Conservation (phyloP, 2,113 vertebrate genomes). For the Candoia aspera region DNA sequence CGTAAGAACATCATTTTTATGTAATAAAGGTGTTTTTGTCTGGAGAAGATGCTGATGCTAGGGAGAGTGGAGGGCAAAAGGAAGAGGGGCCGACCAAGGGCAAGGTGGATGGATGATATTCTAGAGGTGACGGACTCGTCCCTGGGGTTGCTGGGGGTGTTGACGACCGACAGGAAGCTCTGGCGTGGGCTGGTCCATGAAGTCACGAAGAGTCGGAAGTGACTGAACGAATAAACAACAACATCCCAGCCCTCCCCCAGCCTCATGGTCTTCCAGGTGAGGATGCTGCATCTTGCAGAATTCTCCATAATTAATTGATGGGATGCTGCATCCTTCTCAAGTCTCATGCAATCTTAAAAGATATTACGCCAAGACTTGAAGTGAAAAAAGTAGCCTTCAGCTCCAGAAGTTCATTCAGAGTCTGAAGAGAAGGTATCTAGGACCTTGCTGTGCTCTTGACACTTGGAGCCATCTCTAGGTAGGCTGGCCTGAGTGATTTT, state of each 20-base stretch:
- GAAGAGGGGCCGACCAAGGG: too few relatives aligned
- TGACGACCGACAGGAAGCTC: too few relatives aligned
- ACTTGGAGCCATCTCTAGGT: not conserved
- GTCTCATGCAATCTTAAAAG: not conserved
- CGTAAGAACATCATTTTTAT: not conserved
- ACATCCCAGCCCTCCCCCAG: not conserved
- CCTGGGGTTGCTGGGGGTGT: too few relatives aligned
- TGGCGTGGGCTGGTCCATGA: too few relatives aligned
- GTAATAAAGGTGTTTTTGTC: not conserved
- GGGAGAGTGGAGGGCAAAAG: too few relatives aligned
- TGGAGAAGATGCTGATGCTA: too few relatives aligned
- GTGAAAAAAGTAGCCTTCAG: not conserved
- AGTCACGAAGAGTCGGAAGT: too few relatives aligned
- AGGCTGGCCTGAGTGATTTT: not conserved
- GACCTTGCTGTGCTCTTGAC: not conserved
- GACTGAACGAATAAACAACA: too few relatives aligned
- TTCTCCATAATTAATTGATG: not conserved
- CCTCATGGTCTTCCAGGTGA: not conserved
- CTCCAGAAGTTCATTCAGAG: not conserved
- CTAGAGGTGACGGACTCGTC: too few relatives aligned
- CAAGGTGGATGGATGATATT: too few relatives aligned
- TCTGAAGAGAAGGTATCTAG: not conserved
- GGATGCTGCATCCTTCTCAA: not conserved
- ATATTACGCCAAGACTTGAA: not conserved
- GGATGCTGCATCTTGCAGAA: not conserved